Evolutionary conservation across 1,140 invertebrate species (phyloP).

Genomic region (Sycophaga agraensis): DNA sequence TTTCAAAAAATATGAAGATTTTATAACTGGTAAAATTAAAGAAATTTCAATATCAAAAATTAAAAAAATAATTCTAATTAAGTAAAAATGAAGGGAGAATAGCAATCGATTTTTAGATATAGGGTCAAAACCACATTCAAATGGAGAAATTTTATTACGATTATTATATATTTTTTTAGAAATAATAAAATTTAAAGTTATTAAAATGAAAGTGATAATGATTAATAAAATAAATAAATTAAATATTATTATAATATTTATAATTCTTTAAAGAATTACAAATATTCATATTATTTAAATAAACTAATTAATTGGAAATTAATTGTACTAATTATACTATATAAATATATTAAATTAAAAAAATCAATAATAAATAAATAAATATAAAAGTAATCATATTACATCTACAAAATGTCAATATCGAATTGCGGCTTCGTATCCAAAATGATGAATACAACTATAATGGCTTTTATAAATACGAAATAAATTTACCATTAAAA

Average conservation of each 20-base stretch:
- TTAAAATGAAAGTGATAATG: no score
- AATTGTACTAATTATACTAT: no score
- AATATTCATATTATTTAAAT: background rate
- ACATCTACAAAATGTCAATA: constrained; percentile 78
- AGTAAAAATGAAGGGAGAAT: constrained; percentile 62
- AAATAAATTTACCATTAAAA: constrained; percentile 61
- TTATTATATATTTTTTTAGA: constrained; percentile 40
- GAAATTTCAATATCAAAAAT: constrained; percentile 69
- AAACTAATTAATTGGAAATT: background rate
- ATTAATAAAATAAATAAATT: background rate
- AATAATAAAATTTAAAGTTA: background rate
- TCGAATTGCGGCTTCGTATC: constrained; percentile 71
- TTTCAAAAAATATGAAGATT: no score
- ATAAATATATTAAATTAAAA: background rate
- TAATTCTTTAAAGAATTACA: background rate
- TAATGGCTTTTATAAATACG: constrained; percentile 60
- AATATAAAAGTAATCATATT: constrained; percentile 71
- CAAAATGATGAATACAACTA: constrained; percentile 65
- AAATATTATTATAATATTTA: background rate
- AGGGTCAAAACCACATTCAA: constrained; percentile 66
- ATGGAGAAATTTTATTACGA: constrained; percentile 62
- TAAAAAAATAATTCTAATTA: constrained; percentile 67
- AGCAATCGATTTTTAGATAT: constrained; percentile 58
- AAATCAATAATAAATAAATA: constrained; percentile 69
- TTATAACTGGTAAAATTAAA: constrained; percentile 59